Base-by-base conservation (phyloP, 2,888 invertebrate genomes). In the Ectropis crepuscularia region DNA sequence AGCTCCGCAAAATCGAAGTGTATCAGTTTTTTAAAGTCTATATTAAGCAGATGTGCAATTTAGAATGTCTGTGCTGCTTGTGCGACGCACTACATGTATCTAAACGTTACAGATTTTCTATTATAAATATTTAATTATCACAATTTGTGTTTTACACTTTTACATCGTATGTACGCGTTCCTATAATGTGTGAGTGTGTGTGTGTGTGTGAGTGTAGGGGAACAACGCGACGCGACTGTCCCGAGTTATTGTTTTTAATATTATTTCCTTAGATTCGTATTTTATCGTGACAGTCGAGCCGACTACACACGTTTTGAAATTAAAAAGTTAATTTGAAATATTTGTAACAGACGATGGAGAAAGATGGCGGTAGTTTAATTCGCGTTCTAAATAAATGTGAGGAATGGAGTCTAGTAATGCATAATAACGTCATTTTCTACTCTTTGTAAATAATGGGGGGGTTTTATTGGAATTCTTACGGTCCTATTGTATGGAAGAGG, bases 161-260 rank as follows among this genome's bases (percentile, higher is more conserved):
- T 12, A 16, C 46, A 7, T 28, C 12, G 46, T 46, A 16, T 43
- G 46, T 46, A 11, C 16, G 46, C 16, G 46, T 46, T 46, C 16
- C 46, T 46, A 46, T 46, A 46, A 6, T 12, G 45, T 12, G 7
- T 10, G 48, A 36, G 6, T 36, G 48, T 48, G 48, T 36, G 48
- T 47, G 28, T 28, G 47, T 28, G 47, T 47, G 47, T 28, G 9
- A 8, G 28, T 28, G 28, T 9, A 5, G 9, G 47, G 10, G 8
- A 47, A 28, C 12, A 47, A 38, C 55, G 55, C 28, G 55, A n/a
- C 47, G 55, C 47, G 12, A 2, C 10, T 37, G 37, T 4, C 11
- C 47, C 46, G 8, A 53, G 36, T 55, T 39, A 48, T 55, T 55
- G 55, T 55, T 55, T 55, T 55, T 55, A 55, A 55, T 55, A 28